These are phyloP conservation scores for Melanotaenia duboulayi DNA, from an alignment of 2,113 vertebrate genomes.

Conservation along the genomic window DNA sequence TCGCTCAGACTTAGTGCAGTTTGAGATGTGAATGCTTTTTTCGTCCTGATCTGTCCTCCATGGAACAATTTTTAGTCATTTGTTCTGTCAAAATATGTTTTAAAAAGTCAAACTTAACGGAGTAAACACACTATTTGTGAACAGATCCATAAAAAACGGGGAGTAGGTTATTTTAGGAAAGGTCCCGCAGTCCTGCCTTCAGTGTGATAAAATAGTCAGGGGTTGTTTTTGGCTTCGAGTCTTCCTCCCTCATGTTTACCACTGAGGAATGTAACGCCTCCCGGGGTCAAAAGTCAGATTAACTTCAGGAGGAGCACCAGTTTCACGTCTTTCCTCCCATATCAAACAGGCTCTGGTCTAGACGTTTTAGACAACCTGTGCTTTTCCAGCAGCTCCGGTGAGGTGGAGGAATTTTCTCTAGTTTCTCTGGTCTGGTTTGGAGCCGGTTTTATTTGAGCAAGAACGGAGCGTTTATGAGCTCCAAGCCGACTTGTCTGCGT, in stretches of 20 bases:
- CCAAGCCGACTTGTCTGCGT: conserved; percentile 29
- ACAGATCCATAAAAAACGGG: too few species aligned
- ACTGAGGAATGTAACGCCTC: conserved; percentile 44
- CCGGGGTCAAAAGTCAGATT: conserved; percentile 23
- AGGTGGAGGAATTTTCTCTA: conserved; percentile 64
- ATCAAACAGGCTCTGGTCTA: conserved; percentile 44
- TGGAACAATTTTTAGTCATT: too few species aligned
- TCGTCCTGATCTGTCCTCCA: too few species aligned
- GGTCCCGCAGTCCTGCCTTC: neutral
- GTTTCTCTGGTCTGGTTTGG: too few species aligned
- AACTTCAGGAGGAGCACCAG: neutral
- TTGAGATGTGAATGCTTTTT: too few species aligned
- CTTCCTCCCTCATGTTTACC: conserved; percentile 4
- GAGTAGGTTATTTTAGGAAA: too few species aligned
- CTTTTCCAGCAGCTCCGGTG: conserved; percentile 63
- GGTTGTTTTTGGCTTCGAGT: neutral
- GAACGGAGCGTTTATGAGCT: conserved; percentile 41
- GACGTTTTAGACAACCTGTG: conserved; percentile 56
- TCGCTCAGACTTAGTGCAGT: too few species aligned
- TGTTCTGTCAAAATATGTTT: too few species aligned
- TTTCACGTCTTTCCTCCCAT: neutral
- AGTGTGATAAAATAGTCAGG: neutral
- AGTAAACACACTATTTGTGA: too few species aligned
- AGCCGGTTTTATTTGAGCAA: conserved; percentile 25
- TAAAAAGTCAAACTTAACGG: too few species aligned